Percentiles rank a stretch among this genome's conserved stretches.
Conservation (phyloP, 2,888 invertebrate genomes). For the Brassicogethes aeneus region DNA sequence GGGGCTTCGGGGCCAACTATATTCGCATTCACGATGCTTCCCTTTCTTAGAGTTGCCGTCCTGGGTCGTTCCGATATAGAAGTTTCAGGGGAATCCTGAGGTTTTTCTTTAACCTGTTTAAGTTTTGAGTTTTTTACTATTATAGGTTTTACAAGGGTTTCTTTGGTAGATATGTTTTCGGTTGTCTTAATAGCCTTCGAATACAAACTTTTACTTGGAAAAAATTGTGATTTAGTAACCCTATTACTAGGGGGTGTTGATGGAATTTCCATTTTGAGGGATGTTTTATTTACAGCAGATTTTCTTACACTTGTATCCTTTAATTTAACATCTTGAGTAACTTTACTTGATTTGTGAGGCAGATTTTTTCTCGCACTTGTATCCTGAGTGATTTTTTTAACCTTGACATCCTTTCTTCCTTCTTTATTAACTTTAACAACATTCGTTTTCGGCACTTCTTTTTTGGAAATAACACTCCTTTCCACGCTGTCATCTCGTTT, state of each 20-base stretch:
- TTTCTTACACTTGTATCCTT: background rate
- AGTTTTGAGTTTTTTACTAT: slow-evolving; percentile 13
- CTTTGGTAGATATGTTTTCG: slow-evolving; percentile 2
- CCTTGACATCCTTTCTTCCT: background rate
- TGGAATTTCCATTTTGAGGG: slow-evolving; percentile 5
- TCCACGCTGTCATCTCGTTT: slow-evolving; percentile 13
- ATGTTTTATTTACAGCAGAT: background rate
- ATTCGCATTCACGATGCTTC: slow-evolving; percentile 34
- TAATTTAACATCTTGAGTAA: background rate
- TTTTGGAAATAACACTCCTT: slow-evolving; percentile 12
- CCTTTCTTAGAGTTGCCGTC: slow-evolving; percentile 36
- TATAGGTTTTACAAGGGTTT: slow-evolving; percentile 2
- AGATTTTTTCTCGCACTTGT: background rate
- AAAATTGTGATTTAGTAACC: slow-evolving; percentile 34
- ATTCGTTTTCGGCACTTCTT: slow-evolving; percentile 8
- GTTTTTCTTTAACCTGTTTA: slow-evolving; percentile 1
- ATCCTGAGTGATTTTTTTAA: background rate
- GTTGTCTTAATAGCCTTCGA: slow-evolving; percentile 20
- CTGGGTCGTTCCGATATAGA: slow-evolving; percentile 31
- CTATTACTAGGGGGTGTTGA: slow-evolving; percentile 24
- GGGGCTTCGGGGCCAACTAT: slow-evolving; percentile 33
- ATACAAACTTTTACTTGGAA: slow-evolving; percentile 35
- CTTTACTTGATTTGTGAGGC: too few species aligned
- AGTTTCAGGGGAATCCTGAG: slow-evolving; percentile 19
- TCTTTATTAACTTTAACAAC: background rate